Percentiles rank a stretch among this genome's conserved stretches.
phyloP scores from a whole-genome alignment of 2,113 vertebrate genomes.

The Fregata magnificens region DNA sequence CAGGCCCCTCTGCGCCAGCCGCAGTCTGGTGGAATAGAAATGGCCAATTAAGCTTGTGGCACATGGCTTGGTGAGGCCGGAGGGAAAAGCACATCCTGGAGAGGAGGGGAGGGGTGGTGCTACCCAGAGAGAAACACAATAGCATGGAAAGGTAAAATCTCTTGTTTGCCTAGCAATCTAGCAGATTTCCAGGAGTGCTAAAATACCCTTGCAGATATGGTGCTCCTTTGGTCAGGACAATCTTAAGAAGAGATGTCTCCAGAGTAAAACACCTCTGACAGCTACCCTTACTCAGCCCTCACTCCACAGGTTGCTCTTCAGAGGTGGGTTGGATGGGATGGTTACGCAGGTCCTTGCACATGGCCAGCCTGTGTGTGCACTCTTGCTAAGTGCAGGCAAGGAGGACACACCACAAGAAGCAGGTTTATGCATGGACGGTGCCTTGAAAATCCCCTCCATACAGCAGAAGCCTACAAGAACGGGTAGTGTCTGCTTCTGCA shows the following conservation, averaged over 20 bases:
- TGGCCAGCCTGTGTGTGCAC: background rate
- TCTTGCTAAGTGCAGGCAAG: background rate
- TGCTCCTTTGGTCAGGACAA: background rate
- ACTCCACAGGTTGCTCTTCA: background rate
- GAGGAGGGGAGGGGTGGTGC: background rate
- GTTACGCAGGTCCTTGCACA: background rate
- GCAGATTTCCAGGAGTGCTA: background rate
- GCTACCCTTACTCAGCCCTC: too few relatives aligned
- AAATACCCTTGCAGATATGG: background rate
- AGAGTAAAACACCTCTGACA: background rate
- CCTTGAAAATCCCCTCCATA: background rate
- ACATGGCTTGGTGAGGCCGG: rapidly evolving
- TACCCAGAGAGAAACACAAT: background rate
- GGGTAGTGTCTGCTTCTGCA: background rate
- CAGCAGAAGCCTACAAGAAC: background rate
- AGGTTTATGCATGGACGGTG: background rate
- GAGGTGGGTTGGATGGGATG: background rate
- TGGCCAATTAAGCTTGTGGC: background rate
- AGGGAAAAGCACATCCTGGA: background rate
- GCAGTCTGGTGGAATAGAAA: background rate
- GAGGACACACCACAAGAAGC: background rate
- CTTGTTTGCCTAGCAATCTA: background rate
- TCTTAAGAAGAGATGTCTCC: background rate
- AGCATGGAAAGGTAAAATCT: background rate
- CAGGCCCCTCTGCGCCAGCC: background rate